A percentile compares a stretch with the other conserved stretches of the same genome.
These are phyloP conservation scores for Drosophila demipolita DNA, from an alignment of 2,888 invertebrate genomes.

Conservation along the genomic window DNA sequence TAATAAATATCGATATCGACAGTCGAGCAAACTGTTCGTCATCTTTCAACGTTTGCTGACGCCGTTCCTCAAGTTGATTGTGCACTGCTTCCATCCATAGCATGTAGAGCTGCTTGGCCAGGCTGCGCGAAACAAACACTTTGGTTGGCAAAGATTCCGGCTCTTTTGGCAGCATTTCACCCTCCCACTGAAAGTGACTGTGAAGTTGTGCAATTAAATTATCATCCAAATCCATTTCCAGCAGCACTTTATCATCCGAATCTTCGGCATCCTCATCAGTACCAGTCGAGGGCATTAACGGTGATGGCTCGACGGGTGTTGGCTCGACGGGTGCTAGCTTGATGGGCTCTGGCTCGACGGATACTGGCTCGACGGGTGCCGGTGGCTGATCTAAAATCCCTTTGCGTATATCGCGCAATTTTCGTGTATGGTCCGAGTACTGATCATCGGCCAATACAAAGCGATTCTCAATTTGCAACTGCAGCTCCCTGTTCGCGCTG, in stretches of 20 bases:
- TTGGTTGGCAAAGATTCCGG: slow-evolving; percentile 87
- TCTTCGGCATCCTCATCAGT: slow-evolving; percentile 76
- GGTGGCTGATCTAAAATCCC: slow-evolving; percentile 56
- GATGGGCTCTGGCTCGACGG: too few species aligned
- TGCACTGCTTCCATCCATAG: slow-evolving; percentile 90
- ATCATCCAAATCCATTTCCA: slow-evolving; percentile 88
- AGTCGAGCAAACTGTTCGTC: slow-evolving; percentile 89
- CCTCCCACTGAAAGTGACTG: slow-evolving; percentile 86
- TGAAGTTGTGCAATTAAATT: slow-evolving; percentile 88
- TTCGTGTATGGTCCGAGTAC: slow-evolving; percentile 88
- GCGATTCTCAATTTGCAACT: slow-evolving; percentile 88
- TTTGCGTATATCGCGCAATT: slow-evolving; percentile 85
- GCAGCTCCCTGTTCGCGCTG: slow-evolving; percentile 82
- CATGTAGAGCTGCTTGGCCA: slow-evolving; percentile 89
- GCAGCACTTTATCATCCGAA: slow-evolving; percentile 84
- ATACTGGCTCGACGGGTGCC: slow-evolving; percentile 1
- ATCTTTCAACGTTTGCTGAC: slow-evolving; percentile 87
- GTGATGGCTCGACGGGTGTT: neutral
- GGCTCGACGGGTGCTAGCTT: too few species aligned
- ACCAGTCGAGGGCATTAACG: neutral
- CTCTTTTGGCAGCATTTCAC: slow-evolving; percentile 74
- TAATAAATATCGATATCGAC: slow-evolving; percentile 23
- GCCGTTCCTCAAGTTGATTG: slow-evolving; percentile 88
- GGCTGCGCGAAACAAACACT: slow-evolving; percentile 88
- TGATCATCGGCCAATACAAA: slow-evolving; percentile 87